Percentiles rank a stretch among this genome's conserved stretches.
Evolutionary conservation across 2,113 vertebrate genomes (phyloP).

Genomic region (Ammodramus savannarum): DNA sequence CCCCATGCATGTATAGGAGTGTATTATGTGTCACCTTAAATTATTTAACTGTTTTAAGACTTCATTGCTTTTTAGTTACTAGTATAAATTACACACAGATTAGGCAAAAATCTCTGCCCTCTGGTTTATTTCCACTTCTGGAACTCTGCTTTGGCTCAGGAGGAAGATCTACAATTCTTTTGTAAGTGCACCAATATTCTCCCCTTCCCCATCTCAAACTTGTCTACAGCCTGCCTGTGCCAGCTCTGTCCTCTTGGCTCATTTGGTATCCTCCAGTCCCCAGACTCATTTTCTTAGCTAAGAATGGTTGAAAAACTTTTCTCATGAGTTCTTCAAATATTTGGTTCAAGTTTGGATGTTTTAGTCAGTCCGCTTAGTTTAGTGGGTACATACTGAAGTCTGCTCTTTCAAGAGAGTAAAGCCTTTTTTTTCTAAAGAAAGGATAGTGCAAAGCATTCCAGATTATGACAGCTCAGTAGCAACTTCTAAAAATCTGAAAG

Average conservation of each 20-base stretch:
- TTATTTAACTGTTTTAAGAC: background rate
- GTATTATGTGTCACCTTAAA: background rate
- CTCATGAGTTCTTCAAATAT: background rate
- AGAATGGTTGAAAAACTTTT: too few relatives aligned
- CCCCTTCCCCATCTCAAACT: background rate
- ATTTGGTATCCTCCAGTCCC: background rate
- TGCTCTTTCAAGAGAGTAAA: background rate
- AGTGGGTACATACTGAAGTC: background rate
- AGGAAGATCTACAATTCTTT: background rate
- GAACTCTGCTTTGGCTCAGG: background rate
- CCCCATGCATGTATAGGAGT: rapidly evolving
- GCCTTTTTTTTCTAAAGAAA: background rate
- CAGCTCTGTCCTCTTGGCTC: background rate
- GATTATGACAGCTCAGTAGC: background rate
- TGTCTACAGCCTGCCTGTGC: background rate
- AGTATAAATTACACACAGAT: background rate
- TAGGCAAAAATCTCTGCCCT: background rate
- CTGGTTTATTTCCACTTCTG: background rate
- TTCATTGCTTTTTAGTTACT: background rate
- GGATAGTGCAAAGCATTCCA: background rate
- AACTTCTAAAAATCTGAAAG: background rate
- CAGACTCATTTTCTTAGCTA: background rate
- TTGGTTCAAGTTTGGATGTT: background rate
- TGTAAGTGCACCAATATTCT: background rate
- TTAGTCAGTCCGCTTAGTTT: background rate